phyloP scores from a whole-genome alignment of 2,113 vertebrate genomes.

The Progne subis region DNA sequence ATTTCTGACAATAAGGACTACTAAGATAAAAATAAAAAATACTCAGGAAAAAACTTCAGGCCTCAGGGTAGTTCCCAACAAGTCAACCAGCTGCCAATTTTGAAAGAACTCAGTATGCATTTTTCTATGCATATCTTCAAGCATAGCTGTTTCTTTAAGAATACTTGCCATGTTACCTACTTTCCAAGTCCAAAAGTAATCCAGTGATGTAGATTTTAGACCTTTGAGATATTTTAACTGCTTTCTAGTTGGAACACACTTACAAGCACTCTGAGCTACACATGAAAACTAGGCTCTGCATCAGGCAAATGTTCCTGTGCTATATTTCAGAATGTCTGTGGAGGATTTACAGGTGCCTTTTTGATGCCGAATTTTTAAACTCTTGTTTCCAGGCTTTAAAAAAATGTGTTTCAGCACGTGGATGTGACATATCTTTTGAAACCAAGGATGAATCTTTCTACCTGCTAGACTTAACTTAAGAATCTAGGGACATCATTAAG shows the following conservation, averaged over 20 bases:
- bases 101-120: background rate
- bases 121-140: background rate
- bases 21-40: background rate
- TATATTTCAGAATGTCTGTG: constrained; percentile 32
- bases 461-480: constrained; percentile 15
- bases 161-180: background rate
- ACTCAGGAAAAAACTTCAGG: background rate
- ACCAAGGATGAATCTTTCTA: constrained; percentile 13
- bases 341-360: constrained; percentile 7
- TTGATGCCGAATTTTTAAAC: constrained; percentile 49
- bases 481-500: constrained; percentile 54
- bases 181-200: background rate
- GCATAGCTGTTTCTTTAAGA: background rate
- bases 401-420: constrained; percentile 39
- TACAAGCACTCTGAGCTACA: background rate
- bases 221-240: background rate
- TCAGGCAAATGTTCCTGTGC: background rate
- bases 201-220: background rate
- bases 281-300: background rate
- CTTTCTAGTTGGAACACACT: background rate
- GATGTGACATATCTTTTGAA: constrained; percentile 43
- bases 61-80: background rate
- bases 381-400: constrained; percentile 39
- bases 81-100: background rate
- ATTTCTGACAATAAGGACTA: background rate